phyloP scores from a whole-genome alignment of 2,888 invertebrate species.

The Leucozona laternaria region DNA sequence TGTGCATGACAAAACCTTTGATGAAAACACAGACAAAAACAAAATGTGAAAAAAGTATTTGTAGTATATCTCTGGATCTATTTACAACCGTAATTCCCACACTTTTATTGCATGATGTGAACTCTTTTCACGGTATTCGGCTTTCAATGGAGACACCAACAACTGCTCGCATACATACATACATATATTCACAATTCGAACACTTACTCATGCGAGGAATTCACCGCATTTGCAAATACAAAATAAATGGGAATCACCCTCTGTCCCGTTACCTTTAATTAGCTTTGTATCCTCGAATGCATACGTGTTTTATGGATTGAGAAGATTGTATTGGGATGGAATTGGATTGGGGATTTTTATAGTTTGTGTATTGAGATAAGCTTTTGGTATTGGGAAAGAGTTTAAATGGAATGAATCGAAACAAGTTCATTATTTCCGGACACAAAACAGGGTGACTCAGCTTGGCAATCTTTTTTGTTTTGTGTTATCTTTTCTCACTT shows the following conservation, averaged over 20 bases:
- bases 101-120: constrained; percentile 70
- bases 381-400: constrained; percentile 23
- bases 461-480: neutral
- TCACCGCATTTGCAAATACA: constrained; percentile 23
- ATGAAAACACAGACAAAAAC: constrained; percentile 45
- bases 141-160: neutral
- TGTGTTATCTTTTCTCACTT: neutral
- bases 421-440: constrained; percentile 28
- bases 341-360: constrained; percentile 15
- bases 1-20: constrained; percentile 13
- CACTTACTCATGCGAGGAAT: constrained; percentile 60
- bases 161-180: neutral
- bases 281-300: neutral
- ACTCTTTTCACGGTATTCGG: constrained; percentile 72
- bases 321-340: neutral
- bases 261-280: constrained; percentile 19
- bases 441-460: constrained; percentile 27
- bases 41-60: constrained; percentile 34
- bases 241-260: constrained; percentile 24
- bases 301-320: constrained; percentile 39
- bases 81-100: constrained; percentile 70
- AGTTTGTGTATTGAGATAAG: constrained; percentile 25
- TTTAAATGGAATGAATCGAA: constrained; percentile 8
- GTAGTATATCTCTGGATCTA: constrained; percentile 27
- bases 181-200: constrained; percentile 12